A percentile compares a stretch with the other conserved stretches of the same genome.
Evolutionary conservation across 2,797 vertebrate genomes (phyloP).

Genomic region (Bryconaethiops microstoma): DNA sequence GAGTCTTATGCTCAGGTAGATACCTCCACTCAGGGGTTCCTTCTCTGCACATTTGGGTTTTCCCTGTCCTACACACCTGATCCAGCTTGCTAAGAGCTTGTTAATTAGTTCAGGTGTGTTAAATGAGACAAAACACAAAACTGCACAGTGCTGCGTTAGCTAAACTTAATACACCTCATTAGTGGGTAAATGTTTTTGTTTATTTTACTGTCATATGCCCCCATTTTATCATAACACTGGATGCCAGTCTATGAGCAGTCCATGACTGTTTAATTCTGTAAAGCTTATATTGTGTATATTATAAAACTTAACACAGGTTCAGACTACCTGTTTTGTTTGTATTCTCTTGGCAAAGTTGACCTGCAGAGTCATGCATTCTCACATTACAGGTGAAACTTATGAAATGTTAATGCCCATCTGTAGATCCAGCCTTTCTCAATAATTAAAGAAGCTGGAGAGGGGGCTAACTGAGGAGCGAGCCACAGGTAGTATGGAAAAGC

Average conservation of each 20-base stretch:
- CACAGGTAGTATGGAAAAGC: background rate
- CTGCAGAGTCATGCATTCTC: constrained; percentile 55
- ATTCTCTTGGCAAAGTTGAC: constrained; percentile 8
- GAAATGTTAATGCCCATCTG: constrained; percentile 68
- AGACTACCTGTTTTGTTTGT: background rate
- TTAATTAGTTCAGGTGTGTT: too few species aligned
- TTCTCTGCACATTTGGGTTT: too few species aligned
- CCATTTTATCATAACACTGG: background rate
- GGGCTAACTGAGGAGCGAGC: background rate
- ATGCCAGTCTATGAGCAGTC: background rate
- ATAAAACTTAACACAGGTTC: background rate
- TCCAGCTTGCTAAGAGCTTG: too few species aligned
- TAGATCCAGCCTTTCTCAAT: constrained; percentile 41
- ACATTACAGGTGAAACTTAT: constrained; percentile 61
- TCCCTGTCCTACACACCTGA: too few species aligned
- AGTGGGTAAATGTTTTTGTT: background rate
- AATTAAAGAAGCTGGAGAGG: constrained; percentile 36
- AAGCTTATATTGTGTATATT: background rate
- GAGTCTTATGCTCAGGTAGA: too few species aligned
- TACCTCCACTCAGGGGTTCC: too few species aligned
- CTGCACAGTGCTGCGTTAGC: too few species aligned
- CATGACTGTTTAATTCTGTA: background rate
- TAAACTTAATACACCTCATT: too few species aligned
- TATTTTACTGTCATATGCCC: background rate
- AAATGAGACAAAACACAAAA: too few species aligned